Conservation (phyloP, 2,888 invertebrate genomes). For the Synergus gifuensis region DNA sequence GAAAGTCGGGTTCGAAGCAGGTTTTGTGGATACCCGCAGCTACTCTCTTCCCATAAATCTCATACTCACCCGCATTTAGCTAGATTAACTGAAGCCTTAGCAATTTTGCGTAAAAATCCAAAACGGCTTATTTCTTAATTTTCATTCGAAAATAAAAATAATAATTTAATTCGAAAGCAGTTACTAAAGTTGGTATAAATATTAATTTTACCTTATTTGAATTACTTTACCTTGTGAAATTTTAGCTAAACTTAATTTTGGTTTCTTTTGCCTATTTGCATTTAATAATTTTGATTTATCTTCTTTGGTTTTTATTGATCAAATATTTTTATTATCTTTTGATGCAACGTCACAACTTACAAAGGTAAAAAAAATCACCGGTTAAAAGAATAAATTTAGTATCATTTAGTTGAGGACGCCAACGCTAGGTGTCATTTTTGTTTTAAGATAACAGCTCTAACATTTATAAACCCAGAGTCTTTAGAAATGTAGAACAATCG, state of each 20-base stretch:
- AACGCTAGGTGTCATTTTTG: background rate
- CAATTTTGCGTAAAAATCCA: background rate
- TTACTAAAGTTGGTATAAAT: no score
- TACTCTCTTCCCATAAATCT: slow-evolving; percentile 8
- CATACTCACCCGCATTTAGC: background rate
- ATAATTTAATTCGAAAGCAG: no score
- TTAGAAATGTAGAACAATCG: background rate
- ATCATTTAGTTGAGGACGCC: slow-evolving; percentile 9
- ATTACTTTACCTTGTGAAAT: no score
- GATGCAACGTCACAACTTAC: no score
- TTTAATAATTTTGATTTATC: no score
- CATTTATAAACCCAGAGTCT: background rate
- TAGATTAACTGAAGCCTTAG: background rate
- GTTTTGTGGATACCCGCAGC: slow-evolving; percentile 8
- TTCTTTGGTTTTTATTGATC: no score
- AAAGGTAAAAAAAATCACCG: no score
- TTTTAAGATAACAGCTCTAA: background rate
- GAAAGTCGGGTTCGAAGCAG: background rate
- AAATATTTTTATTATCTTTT: no score
- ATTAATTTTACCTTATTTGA: no score
- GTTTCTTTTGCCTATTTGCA: no score
- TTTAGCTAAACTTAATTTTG: no score
- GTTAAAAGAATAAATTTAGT: background rate
- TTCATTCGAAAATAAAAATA: background rate
- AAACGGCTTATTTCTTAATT: background rate